Percentiles rank a stretch among this genome's conserved stretches.
Conservation (phyloP, 2,113 vertebrate species). For the Mirounga angustirostris region DNA sequence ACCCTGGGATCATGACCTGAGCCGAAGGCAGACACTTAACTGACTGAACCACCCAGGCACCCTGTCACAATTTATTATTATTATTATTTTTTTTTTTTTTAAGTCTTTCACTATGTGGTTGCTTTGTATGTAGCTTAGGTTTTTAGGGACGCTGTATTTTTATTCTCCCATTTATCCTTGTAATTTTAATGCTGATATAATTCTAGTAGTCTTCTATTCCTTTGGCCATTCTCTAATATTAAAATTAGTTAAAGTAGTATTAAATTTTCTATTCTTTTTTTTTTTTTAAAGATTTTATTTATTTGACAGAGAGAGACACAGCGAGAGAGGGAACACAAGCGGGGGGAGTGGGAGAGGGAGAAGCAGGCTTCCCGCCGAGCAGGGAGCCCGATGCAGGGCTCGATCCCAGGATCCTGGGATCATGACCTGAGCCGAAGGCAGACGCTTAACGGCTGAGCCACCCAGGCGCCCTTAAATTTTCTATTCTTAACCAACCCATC, state of each 20-base stretch:
- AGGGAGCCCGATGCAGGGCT: no score
- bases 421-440: no score
- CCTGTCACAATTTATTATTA: not conserved
- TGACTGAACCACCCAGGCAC: not conserved
- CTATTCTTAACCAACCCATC: not conserved
- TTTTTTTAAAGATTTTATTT: no score
- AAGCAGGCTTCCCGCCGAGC: no score
- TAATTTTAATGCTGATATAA: not conserved
- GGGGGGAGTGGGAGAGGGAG: no score
- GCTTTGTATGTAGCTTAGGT: conserved; percentile 29
- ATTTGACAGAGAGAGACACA: no score
- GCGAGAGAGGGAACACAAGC: no score
- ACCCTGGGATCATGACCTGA: not conserved
- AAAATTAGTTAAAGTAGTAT: not conserved
- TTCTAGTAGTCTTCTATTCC: not conserved
- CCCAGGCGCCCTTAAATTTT: not conserved
- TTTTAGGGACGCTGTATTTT: not conserved
- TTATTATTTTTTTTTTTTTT: not conserved
- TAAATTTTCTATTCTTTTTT: not conserved
- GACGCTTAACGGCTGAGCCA: no score
- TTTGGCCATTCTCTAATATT: not conserved
- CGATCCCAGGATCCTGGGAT: no score
- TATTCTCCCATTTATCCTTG: not conserved
- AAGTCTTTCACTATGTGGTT: not conserved
- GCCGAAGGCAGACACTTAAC: not conserved